These are phyloP conservation scores for Nomada flava DNA, from an alignment of 2,888 invertebrate genomes.

Conservation along the genomic window DNA sequence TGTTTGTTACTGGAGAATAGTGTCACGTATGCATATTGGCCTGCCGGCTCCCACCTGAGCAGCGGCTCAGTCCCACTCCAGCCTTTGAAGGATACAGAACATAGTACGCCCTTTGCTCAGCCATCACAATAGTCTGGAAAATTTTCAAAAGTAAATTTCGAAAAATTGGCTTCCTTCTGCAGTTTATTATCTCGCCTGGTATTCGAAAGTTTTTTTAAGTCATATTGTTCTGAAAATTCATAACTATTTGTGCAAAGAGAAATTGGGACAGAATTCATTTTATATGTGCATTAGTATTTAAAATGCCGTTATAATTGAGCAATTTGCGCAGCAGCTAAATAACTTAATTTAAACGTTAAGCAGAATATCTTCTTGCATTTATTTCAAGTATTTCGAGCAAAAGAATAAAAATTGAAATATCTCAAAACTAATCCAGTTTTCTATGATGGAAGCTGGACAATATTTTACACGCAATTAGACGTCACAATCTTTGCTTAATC, in stretches of 20 bases:
- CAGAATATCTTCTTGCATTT: neutral
- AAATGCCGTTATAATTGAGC: neutral
- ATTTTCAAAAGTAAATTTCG: neutral
- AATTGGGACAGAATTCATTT: neutral
- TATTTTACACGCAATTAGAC: too few relatives aligned
- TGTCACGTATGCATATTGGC: too few relatives aligned
- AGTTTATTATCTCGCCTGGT: neutral
- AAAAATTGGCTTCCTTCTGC: neutral
- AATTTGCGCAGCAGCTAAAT: neutral
- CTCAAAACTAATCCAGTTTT: too few relatives aligned
- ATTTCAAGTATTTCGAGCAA: neutral
- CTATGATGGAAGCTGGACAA: too few relatives aligned
- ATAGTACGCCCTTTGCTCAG: too few relatives aligned
- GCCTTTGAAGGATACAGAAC: too few relatives aligned
- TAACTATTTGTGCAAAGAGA: slow-evolving; percentile 5
- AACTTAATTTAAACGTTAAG: neutral
- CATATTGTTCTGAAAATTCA: neutral
- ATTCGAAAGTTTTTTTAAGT: neutral
- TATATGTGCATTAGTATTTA: slow-evolving; percentile 4
- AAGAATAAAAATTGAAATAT: neutral
- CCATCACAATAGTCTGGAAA: neutral
- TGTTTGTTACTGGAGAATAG: too few relatives aligned
- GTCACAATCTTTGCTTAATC: too few relatives aligned
- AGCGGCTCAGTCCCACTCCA: too few relatives aligned
- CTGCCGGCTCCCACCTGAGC: too few relatives aligned